phyloP scores from a whole-genome alignment of 2,113 vertebrate species.

The Mesitornis unicolor region DNA sequence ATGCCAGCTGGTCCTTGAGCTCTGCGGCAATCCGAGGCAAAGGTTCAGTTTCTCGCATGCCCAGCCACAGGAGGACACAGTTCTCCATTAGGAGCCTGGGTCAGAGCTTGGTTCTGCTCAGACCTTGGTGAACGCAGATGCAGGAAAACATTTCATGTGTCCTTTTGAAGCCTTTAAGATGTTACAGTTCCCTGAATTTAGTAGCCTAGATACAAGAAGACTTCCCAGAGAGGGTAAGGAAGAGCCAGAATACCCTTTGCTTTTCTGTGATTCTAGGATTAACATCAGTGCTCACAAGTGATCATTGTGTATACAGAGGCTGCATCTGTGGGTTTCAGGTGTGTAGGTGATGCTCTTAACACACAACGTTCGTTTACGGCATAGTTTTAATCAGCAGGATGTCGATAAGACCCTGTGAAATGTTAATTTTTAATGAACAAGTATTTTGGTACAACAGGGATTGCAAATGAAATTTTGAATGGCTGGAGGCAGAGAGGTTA shows the following conservation, averaged over 20 bases:
- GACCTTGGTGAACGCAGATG: background rate
- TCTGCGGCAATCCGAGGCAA: background rate
- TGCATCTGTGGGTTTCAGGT: background rate
- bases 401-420: background rate
- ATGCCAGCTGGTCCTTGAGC: background rate
- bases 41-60: background rate
- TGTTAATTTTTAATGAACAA: too few species aligned
- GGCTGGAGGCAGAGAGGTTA: background rate
- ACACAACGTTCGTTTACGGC: fast-evolving
- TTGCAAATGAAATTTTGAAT: background rate
- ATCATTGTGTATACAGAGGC: background rate
- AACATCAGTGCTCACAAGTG: background rate
- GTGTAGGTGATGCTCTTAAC: background rate
- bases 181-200: background rate
- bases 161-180: background rate
- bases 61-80: background rate
- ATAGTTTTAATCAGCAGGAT: background rate
- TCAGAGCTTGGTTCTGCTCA: background rate
- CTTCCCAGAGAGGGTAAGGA: background rate
- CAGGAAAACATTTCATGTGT: background rate
- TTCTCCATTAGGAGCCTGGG: background rate
- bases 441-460: background rate
- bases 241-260: background rate
- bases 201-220: background rate
- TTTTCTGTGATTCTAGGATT: background rate